These are phyloP conservation scores for Drosophila borealis DNA, from an alignment of 2,888 invertebrate genomes.

Conservation along the genomic window DNA sequence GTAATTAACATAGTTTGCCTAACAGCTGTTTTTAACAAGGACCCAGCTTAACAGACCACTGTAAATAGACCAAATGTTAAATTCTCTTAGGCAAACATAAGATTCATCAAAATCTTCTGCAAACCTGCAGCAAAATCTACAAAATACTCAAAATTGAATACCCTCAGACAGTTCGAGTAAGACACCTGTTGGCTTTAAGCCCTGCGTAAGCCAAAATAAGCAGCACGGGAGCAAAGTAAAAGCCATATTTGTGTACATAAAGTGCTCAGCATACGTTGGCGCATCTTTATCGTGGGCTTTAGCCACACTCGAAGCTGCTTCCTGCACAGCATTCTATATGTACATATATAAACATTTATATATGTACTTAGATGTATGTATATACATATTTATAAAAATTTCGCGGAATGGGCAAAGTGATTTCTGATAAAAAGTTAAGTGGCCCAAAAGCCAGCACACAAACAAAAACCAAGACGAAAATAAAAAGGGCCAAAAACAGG, in stretches of 20 bases:
- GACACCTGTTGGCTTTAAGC: constrained; percentile 45
- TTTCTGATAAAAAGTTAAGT: constrained; percentile 79
- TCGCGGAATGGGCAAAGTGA: constrained; percentile 73
- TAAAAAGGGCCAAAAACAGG: constrained; percentile 59
- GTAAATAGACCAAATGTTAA: background rate
- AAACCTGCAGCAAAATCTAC: background rate
- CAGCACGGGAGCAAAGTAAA: constrained; percentile 12
- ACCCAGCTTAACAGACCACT: too few species aligned
- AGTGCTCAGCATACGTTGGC: constrained; percentile 11
- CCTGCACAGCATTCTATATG: constrained; percentile 10
- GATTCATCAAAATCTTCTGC: background rate
- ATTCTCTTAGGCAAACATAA: background rate
- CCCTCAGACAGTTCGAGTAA: background rate
- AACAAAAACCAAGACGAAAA: constrained; percentile 32
- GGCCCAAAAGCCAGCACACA: constrained; percentile 64
- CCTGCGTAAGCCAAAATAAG: constrained; percentile 15
- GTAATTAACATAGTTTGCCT: background rate
- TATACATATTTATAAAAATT: constrained; percentile 57
- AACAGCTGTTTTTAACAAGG: too few species aligned
- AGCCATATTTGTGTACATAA: constrained; percentile 5
- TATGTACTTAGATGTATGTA: constrained; percentile 1
- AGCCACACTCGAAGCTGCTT: constrained; percentile 34
- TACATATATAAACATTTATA: constrained; percentile 3
- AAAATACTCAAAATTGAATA: background rate
- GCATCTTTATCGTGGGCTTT: constrained; percentile 22